These are phyloP conservation scores for Sandelia bainsii DNA, from an alignment of 2,797 vertebrate species.

Conservation along the genomic window DNA sequence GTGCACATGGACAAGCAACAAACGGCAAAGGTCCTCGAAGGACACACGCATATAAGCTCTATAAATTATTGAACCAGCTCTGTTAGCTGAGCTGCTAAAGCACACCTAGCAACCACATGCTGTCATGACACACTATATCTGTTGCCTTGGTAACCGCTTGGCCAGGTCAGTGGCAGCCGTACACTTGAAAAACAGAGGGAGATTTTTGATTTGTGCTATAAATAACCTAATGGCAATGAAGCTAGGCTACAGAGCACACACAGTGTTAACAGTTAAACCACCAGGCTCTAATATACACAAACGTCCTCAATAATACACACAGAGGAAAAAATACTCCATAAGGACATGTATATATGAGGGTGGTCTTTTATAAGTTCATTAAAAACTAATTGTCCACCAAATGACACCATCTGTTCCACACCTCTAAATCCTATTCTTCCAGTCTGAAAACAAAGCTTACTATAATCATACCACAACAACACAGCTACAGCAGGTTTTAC, in stretches of 20 bases:
- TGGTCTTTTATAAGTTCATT: slow-evolving; percentile 74
- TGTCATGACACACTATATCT: slow-evolving; percentile 68
- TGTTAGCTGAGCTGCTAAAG: slow-evolving; percentile 66
- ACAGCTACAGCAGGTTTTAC: background rate
- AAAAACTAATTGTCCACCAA: slow-evolving; percentile 62
- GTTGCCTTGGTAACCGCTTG: slow-evolving; percentile 75
- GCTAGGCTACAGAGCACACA: background rate
- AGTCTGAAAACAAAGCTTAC: slow-evolving; percentile 52
- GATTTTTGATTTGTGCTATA: slow-evolving; percentile 52
- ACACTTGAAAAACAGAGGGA: slow-evolving; percentile 29
- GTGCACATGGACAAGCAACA: background rate
- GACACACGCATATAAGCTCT: slow-evolving; percentile 41
- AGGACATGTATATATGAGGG: background rate
- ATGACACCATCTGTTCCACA: slow-evolving; percentile 78
- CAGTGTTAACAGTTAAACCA: background rate
- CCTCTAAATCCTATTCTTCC: slow-evolving; percentile 54
- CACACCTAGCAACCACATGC: slow-evolving; percentile 80
- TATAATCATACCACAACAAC: slow-evolving; percentile 33
- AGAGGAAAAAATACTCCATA: background rate
- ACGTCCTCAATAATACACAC: background rate
- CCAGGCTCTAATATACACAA: background rate
- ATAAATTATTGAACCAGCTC: slow-evolving; percentile 80
- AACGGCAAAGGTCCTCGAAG: slow-evolving; percentile 32
- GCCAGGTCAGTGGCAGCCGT: slow-evolving; percentile 56
- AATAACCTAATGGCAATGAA: slow-evolving; percentile 37